These are phyloP conservation scores for Drosophila colorata DNA, from an alignment of 2,888 invertebrate genomes.

Conservation along the genomic window DNA sequence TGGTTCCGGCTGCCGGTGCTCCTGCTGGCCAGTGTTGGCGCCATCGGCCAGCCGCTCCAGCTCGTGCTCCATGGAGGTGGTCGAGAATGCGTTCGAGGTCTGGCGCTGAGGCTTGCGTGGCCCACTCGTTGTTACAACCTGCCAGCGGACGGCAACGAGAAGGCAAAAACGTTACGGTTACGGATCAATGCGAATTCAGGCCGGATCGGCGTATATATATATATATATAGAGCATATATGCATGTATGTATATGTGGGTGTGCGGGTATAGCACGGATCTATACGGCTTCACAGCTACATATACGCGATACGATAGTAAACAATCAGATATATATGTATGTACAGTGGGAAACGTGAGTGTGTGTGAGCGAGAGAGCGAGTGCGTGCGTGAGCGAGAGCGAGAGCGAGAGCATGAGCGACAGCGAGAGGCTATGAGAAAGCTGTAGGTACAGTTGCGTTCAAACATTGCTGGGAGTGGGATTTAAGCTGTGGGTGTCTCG, in stretches of 20 bases:
- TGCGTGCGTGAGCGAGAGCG: conserved; percentile 18
- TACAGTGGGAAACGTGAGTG: conserved; percentile 25
- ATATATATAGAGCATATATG: not conserved
- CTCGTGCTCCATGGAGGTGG: conserved; percentile 78
- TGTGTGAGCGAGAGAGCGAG: conserved; percentile 30
- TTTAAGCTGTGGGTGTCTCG: not conserved
- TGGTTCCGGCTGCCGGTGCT: conserved; percentile 27
- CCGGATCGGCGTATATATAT: not conserved
- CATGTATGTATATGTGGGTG: conserved; percentile 6
- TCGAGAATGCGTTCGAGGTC: conserved; percentile 85
- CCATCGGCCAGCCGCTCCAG: conserved; percentile 7
- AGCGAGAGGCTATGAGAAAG: conserved; percentile 27
- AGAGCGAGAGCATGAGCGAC: conserved; percentile 21
- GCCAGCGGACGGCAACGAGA: conserved; percentile 10
- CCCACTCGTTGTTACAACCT: conserved; percentile 92
- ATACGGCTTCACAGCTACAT: conserved; percentile 35
- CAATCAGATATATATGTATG: conserved; percentile 13
- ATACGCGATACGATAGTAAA: conserved; percentile 24
- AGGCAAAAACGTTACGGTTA: conserved; percentile 7
- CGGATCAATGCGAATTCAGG: conserved; percentile 6
- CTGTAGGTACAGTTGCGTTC: conserved; percentile 6
- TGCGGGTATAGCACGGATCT: conserved; percentile 19
- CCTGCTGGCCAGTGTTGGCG: too few species aligned
- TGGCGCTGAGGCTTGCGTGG: conserved; percentile 91
- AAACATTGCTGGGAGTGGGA: conserved; percentile 1